A percentile compares a stretch with the other conserved stretches of the same genome.
Conservation (phyloP, 2,113 vertebrate genomes). For the Ondatra zibethicus region DNA sequence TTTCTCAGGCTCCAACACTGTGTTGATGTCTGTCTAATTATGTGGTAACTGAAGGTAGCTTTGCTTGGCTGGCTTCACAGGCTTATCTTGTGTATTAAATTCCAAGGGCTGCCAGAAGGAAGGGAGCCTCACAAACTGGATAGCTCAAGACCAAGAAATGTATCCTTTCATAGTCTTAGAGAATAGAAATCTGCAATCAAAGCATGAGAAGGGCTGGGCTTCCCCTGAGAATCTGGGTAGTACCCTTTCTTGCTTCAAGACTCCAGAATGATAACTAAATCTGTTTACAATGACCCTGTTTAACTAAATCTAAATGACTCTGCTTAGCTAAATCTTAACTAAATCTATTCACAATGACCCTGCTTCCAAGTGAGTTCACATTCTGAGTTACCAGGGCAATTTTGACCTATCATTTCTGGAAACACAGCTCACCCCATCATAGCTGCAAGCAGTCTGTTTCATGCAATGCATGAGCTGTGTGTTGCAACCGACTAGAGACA, state of each 20-base stretch:
- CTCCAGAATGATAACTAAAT: background rate
- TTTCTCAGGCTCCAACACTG: background rate
- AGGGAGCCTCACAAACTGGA: too few relatives aligned
- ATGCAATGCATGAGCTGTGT: fast-evolving
- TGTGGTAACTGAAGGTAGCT: background rate
- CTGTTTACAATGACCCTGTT: background rate
- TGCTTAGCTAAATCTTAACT: background rate
- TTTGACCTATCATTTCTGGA: background rate
- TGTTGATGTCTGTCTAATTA: background rate
- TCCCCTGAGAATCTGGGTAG: background rate
- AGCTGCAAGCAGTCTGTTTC: background rate
- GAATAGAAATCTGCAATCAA: background rate
- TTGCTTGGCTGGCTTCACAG: background rate
- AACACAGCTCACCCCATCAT: background rate
- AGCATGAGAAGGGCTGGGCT: background rate
- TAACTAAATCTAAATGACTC: background rate
- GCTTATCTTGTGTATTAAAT: background rate
- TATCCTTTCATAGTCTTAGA: background rate
- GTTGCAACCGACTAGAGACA: background rate
- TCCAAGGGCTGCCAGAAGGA: background rate
- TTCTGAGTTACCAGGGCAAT: background rate
- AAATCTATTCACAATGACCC: background rate
- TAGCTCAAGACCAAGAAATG: background rate
- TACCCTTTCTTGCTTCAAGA: background rate
- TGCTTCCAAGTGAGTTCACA: background rate